These are phyloP conservation scores for Heteromyza rotundicornis DNA, from an alignment of 2,888 invertebrate species.

Conservation along the genomic window DNA sequence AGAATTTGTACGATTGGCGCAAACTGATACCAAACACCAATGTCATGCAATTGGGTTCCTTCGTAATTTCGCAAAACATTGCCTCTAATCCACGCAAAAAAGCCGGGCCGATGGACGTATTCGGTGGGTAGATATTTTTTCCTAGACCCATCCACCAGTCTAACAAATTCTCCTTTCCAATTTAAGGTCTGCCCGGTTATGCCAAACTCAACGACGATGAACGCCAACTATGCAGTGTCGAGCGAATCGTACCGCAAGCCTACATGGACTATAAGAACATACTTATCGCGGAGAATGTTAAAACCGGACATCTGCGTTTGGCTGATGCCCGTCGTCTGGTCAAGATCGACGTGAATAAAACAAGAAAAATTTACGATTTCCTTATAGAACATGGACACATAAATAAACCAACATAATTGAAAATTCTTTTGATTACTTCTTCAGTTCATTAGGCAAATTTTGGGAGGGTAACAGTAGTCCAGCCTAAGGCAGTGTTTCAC, in stretches of 20 bases:
- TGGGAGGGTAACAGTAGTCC: not conserved
- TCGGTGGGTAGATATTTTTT: slow-evolving; percentile 34
- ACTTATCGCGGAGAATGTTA: slow-evolving; percentile 77
- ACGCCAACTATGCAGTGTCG: slow-evolving; percentile 76
- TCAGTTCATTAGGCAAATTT: not conserved
- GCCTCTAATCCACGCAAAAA: slow-evolving; percentile 49
- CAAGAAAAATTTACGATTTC: slow-evolving; percentile 84
- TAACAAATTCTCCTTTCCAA: slow-evolving; percentile 41
- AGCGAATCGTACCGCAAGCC: slow-evolving; percentile 77
- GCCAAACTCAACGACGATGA: slow-evolving; percentile 76
- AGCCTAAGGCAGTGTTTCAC: not conserved
- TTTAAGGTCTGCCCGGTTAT: slow-evolving; percentile 79
- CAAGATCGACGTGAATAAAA: slow-evolving; percentile 94
- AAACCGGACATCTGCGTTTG: slow-evolving; percentile 75
- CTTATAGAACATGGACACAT: slow-evolving; percentile 76
- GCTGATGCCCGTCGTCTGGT: slow-evolving; percentile 83
- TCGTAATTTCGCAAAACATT: slow-evolving; percentile 30
- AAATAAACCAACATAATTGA: slow-evolving; percentile 65
- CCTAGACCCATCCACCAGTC: not conserved
- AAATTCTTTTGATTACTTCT: not conserved
- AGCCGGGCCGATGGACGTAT: slow-evolving; percentile 59
- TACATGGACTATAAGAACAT: slow-evolving; percentile 80
- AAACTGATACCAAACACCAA: slow-evolving; percentile 46
- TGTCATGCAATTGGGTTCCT: slow-evolving; percentile 19
- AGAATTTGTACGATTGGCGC: slow-evolving; percentile 42